phyloP scores from a whole-genome alignment of 1,140 invertebrate species.

The Brachionus manjavacas region DNA sequence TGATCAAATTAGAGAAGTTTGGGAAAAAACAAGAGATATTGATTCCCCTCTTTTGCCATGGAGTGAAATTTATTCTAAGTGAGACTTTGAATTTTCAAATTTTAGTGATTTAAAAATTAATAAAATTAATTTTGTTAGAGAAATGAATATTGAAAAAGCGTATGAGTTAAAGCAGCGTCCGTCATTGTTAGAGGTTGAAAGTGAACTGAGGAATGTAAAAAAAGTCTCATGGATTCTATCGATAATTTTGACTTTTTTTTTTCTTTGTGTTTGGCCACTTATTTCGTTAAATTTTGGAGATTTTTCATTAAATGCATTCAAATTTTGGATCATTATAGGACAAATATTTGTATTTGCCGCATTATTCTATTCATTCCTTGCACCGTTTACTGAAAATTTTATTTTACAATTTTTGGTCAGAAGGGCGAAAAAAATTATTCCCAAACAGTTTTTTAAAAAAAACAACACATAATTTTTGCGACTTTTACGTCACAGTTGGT shows the following conservation, averaged over 20 bases:
- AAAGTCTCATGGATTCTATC: conserved; percentile 47
- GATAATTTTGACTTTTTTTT: conserved; percentile 44
- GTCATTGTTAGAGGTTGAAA: conserved; percentile 48
- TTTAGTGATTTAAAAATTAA: neutral
- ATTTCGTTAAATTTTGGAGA: conserved; percentile 46
- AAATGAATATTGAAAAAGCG: conserved; percentile 48
- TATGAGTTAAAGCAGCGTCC: conserved; percentile 51
- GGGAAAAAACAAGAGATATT: conserved; percentile 58
- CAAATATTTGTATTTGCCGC: conserved; percentile 47
- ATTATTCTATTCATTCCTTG: conserved; percentile 45
- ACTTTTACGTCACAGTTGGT: neutral
- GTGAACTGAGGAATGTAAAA: conserved; percentile 47
- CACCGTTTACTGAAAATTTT: neutral
- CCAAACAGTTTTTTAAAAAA: neutral
- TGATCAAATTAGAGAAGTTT: conserved; percentile 47
- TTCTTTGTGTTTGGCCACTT: conserved; percentile 51
- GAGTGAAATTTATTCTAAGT: conserved; percentile 56
- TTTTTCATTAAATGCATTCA: conserved; percentile 47
- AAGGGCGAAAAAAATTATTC: neutral
- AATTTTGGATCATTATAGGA: conserved; percentile 46
- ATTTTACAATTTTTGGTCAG: neutral
- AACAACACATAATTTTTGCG: neutral
- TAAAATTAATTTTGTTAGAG: conserved; percentile 46
- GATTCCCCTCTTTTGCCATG: conserved; percentile 58
- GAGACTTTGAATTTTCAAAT: neutral